phyloP scores from a whole-genome alignment of 2,797 vertebrate genomes.

The Smutsia temminckii region DNA sequence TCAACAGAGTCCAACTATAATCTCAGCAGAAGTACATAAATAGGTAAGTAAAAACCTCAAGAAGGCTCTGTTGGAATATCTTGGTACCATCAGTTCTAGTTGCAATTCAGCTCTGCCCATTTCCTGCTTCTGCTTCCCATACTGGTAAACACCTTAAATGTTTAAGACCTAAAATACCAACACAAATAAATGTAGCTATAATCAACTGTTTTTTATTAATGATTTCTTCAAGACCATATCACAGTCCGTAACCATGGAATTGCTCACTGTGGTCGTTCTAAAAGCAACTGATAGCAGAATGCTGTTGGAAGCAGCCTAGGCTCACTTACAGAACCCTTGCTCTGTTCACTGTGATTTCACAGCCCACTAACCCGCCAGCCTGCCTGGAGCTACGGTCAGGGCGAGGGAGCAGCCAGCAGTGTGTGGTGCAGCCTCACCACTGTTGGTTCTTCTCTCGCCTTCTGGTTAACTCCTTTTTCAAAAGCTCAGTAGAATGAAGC shows the following conservation, averaged over 20 bases:
- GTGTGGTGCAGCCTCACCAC: neutral
- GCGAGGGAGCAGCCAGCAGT: slow-evolving; percentile 74
- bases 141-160: slow-evolving; percentile 64
- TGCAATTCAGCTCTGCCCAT: neutral
- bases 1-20: neutral
- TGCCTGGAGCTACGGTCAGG: slow-evolving; percentile 79
- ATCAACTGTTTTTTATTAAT: slow-evolving; percentile 85
- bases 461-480: slow-evolving; percentile 60
- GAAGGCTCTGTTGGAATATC: slow-evolving; percentile 13
- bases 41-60: slow-evolving; percentile 36
- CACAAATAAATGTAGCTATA: slow-evolving; percentile 74
- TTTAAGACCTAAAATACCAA: slow-evolving; percentile 76
- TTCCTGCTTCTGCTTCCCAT: slow-evolving; percentile 1
- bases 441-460: slow-evolving; percentile 42
- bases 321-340: slow-evolving; percentile 86
- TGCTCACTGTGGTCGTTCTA: slow-evolving; percentile 77
- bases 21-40: neutral
- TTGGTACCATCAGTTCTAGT: slow-evolving; percentile 68
- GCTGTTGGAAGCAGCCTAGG: slow-evolving; percentile 84
- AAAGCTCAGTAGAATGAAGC: slow-evolving; percentile 2
- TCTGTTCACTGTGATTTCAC: slow-evolving; percentile 88
- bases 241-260: slow-evolving; percentile 80
- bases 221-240: slow-evolving; percentile 79
- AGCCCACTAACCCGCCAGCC: slow-evolving; percentile 75
- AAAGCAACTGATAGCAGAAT: slow-evolving; percentile 84